Evolutionary conservation across 2,113 vertebrate species (phyloP).

Genomic region (cattle (Bos taurus)): ARS-UCD2.0 NC_037344.1:65480001-65480500

Average conservation of each 20-base stretch:
- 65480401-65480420: accelerated
- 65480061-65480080: neutral
- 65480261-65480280: accelerated
- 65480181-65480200: slow-evolving; percentile 95
- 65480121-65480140: neutral
- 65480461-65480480: neutral
- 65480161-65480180: slow-evolving; percentile 98
- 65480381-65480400: neutral
- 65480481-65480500: accelerated
- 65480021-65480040: neutral
- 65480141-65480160: slow-evolving; percentile 81
- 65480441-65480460: accelerated
- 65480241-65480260: slow-evolving; percentile 96
- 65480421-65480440: accelerated
- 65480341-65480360: neutral
- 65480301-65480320: accelerated
- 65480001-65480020: neutral
- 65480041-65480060: neutral
- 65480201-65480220: slow-evolving; percentile 96
- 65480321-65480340: accelerated
- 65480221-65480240: slow-evolving; percentile 99
- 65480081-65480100: neutral
- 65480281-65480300: accelerated
- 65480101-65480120: neutral
- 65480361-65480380: accelerated